phyloP scores from a whole-genome alignment of 2,113 vertebrate species.

The Pandion haliaetus region DNA sequence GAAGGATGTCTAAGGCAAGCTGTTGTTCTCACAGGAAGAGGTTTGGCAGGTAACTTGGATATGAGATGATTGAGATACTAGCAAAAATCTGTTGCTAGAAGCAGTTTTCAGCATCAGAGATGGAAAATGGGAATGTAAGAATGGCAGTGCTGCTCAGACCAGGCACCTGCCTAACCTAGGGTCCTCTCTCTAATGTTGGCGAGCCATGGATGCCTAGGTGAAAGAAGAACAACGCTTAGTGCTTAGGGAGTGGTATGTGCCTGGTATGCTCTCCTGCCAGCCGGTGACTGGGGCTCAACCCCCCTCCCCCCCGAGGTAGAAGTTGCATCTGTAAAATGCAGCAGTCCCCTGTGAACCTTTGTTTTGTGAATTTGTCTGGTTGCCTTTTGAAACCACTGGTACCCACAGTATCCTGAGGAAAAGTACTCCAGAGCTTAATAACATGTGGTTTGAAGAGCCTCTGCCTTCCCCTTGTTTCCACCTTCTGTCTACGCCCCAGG shows the following conservation, averaged over 20 bases:
- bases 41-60: neutral
- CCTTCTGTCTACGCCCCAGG: fast-evolving
- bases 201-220: neutral
- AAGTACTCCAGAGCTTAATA: neutral
- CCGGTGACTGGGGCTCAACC: neutral
- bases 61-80: neutral
- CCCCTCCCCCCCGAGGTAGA: neutral
- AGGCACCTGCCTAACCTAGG: neutral
- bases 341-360: neutral
- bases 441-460: neutral
- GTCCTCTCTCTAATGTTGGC: neutral
- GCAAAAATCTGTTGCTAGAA: neutral
- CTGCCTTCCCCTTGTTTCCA: neutral
- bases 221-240: neutral
- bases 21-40: neutral
- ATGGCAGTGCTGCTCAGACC: neutral
- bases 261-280: neutral
- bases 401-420: neutral
- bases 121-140: neutral
- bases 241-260: neutral
- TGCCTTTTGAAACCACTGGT: neutral
- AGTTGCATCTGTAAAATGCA: neutral
- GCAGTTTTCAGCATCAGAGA: neutral
- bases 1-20: neutral
- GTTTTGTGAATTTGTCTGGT: neutral